These are phyloP conservation scores for Chrysotoxum bicinctum DNA, from an alignment of 2,888 invertebrate genomes.

Conservation along the genomic window DNA sequence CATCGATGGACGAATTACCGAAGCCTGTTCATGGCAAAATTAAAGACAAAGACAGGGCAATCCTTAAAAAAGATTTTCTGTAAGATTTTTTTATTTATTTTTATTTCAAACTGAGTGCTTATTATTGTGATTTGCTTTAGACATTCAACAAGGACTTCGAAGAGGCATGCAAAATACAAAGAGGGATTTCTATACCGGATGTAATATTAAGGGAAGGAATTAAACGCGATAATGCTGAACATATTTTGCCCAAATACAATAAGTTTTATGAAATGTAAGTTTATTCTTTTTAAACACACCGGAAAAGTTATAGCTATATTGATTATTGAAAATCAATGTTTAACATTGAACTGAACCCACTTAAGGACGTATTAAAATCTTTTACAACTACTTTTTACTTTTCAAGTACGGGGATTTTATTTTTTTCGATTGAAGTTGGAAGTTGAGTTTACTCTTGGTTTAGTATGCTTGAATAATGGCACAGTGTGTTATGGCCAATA, in stretches of 20 bases:
- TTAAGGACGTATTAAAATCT: no score
- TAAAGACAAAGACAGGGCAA: constrained; percentile 92
- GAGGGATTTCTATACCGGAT: constrained; percentile 96
- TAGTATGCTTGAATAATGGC: no score
- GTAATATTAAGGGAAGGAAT: constrained; percentile 92
- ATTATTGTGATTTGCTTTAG: constrained; percentile 82
- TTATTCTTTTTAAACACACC: no score
- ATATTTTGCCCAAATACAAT: constrained; percentile 92
- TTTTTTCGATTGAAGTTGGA: no score
- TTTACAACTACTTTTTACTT: no score
- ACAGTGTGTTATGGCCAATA: no score
- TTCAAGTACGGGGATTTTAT: no score
- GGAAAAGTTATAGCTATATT: no score
- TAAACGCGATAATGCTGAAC: constrained; percentile 94
- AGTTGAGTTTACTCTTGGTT: no score
- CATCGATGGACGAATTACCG: constrained; percentile 87
- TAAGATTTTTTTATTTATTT: constrained; percentile 81
- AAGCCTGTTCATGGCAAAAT: constrained; percentile 87
- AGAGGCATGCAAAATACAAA: constrained; percentile 91
- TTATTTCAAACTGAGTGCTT: neutral
- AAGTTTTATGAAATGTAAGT: constrained; percentile 88
- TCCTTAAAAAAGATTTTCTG: constrained; percentile 93
- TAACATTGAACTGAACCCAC: no score
- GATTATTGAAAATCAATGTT: no score
- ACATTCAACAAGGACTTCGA: constrained; percentile 98